Evolutionary conservation across 1,140 invertebrate species (phyloP).

Genomic region (Parapsyche elsis): DNA sequence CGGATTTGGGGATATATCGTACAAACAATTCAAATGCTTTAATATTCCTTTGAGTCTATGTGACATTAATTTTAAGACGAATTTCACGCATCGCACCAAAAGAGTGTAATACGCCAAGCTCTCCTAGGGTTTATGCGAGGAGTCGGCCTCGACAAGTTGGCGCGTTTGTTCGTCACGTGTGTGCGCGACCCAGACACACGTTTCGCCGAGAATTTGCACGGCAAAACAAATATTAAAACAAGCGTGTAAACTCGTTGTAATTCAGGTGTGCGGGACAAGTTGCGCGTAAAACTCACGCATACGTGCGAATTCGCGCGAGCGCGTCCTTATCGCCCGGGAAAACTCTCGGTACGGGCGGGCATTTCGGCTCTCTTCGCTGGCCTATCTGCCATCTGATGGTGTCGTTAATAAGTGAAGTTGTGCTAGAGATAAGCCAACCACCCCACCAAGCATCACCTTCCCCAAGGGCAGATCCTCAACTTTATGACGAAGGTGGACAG

Average conservation of each 20-base stretch:
- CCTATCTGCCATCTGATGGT: conserved; percentile 35
- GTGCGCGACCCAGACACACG: background rate
- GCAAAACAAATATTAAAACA: conserved; percentile 10
- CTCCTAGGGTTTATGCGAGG: no score
- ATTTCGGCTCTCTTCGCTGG: background rate
- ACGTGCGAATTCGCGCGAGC: background rate
- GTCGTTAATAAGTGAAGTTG: conserved; percentile 45
- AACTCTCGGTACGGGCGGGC: background rate
- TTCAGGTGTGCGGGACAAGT: background rate
- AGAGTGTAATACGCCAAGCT: no score
- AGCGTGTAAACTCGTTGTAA: conserved; percentile 1
- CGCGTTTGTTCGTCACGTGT: background rate
- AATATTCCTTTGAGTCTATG: no score
- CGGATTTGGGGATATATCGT: no score
- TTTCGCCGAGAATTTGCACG: background rate
- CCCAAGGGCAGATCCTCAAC: conserved; percentile 1
- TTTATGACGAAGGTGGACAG: conserved; percentile 50
- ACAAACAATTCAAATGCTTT: no score
- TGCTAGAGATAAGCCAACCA: conserved; percentile 28
- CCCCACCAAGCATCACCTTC: background rate
- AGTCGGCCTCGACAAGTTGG: no score
- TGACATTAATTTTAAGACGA: no score
- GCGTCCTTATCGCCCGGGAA: conserved; percentile 7
- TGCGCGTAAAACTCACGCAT: conserved; percentile 15
- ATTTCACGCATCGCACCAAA: no score